Evolutionary conservation across 2,888 invertebrate species (phyloP), one percentile per base, ranked within the genome.

Genomic region (Caenorhabditis imperialis): DNA sequence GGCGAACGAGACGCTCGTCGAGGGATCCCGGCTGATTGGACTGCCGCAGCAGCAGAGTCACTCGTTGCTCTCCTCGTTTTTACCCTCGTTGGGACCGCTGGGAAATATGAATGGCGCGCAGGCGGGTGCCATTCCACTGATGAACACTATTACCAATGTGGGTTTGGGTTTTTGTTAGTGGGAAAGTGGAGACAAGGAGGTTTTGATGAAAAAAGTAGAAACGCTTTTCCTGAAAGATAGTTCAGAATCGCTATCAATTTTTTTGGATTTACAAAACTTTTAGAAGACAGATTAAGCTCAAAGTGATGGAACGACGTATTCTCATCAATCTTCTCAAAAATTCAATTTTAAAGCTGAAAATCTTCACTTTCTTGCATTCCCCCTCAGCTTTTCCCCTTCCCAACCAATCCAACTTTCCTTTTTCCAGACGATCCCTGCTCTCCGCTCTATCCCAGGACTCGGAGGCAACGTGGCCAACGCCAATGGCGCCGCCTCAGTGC

Each of bases 1-100:
- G 47, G 85, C 86, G 6, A 86, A 85, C 60, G 84, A 84, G 25
- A 86, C 88, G 8, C 57, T 79, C 7, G 47, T 33, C 8, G 63
- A 75, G 16, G 75, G 75, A 35, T 54, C 42, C 2, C 51, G 57
- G 12, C 22, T 70, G 27, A 47, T 75, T 18, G 75, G 75, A n/a
- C 7, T 75, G 4, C 25, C 40, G 23, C 50, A 47, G 8, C 25
- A 35, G 10, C 23, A 33, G 18, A 25, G 22, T 8, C 48, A 62
- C 22, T 76, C 76, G 14, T 40, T 81, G n/a, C 23, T 83, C 2
- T 71, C 78, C 2, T 77, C 78, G 14, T 77, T 84, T 51, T 53
- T 84, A 27, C 81, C 84, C 3, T 77, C 79, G 5, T 51, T 83
- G 1, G 71, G 67, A 33, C 51, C 57, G 4, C 37, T 74, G 12